Evolutionary conservation across 2,797 vertebrate genomes (phyloP).

Genomic region (Schizopygopsis malacanthus): DNA sequence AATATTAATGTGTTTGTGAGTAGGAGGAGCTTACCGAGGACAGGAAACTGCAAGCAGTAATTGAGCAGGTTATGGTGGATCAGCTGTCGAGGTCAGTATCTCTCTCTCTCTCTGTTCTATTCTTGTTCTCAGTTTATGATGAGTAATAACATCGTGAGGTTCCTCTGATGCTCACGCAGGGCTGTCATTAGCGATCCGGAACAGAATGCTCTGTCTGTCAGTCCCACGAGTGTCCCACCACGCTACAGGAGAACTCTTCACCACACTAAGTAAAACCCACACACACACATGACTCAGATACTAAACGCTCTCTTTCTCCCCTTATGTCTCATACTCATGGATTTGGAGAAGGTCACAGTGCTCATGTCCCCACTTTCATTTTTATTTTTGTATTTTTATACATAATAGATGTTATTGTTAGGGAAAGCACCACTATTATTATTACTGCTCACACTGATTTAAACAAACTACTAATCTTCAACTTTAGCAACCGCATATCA

Average conservation of each 20-base stretch:
- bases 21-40: conserved; percentile 77
- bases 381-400: not conserved
- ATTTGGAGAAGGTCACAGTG: conserved; percentile 24
- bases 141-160: conserved; percentile 30
- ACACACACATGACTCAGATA: conserved; percentile 25
- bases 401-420: not conserved
- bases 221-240: conserved; percentile 54
- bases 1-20: conserved; percentile 52
- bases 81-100: conserved; percentile 70
- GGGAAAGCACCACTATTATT: not conserved
- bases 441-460: not conserved
- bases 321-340: conserved; percentile 12
- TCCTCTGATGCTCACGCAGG: conserved; percentile 62
- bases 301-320: conserved; percentile 8
- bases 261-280: conserved; percentile 56
- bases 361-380: not conserved
- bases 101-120: conserved; percentile 3
- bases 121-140: conserved; percentile 25
- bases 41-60: conserved; percentile 77
- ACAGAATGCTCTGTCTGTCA: conserved; percentile 68
- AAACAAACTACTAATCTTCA: not conserved
- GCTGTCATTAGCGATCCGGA: conserved; percentile 84
- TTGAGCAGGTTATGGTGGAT: conserved; percentile 83
- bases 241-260: conserved; percentile 56
- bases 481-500: not conserved